Base-by-base conservation (phyloP, 2,888 invertebrate species). In the Dolichopus griseipennis region DNA sequence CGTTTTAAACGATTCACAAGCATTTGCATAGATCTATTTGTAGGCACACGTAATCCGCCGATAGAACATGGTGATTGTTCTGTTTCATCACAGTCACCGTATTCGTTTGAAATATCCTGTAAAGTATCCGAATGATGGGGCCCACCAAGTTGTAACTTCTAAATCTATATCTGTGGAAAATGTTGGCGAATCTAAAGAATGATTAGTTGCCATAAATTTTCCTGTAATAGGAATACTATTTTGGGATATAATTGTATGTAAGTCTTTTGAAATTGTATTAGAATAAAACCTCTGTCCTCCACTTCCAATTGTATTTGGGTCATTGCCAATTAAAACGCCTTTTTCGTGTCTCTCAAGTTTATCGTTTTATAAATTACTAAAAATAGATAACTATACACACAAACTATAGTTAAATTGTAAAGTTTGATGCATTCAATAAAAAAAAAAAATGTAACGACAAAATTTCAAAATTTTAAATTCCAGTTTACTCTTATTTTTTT, bases 31-130 rank as follows among this genome's bases (percentile, higher is more conserved):
- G 85, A 84, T 66, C 81, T 82, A 67, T 77, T 78, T 74, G 84
- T 85, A 37, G 86, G 86, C 84, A 87, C 86, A 75, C 87, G 87
- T 43, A 87, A 78, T 1, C 87, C 87, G 27, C 86, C 86, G 7
- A 83, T 83, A 3, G 83, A 82, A 74, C 87, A 87, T 21, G 84
- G 83, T 8, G 83, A 84, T 12, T 84, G 83, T 61, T 84, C 83
- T 21, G 81, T 82, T 72, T 83, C 84, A 67, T 82, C 83, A 71
- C 81, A 79, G 22, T 78, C 75, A 33, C 70, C 67, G 27, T 74
- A 75, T 33, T 74, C 73, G 65, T 75, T 73, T 12, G 73, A 72
- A 66, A 75, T 73, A 68, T 74, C 64, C 43, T 68, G 68, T 62
- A 71, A 68, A 20, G 70, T 70, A 21, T 72, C 72, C 22, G 70